Conservation (phyloP, 2,888 invertebrate species). For the Philaethria dido region DNA sequence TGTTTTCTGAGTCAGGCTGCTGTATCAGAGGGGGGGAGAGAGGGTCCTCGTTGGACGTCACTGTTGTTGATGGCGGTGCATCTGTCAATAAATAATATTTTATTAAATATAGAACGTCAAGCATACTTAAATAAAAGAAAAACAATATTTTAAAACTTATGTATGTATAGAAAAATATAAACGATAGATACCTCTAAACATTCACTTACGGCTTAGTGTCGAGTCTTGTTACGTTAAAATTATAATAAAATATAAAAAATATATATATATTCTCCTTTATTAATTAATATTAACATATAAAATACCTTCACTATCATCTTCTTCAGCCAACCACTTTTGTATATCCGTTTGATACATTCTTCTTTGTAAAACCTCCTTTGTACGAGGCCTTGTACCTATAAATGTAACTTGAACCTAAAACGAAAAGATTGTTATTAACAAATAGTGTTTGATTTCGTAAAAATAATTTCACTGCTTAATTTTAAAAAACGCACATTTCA, state of each 20-base stretch:
- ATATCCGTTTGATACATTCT: conserved; percentile 91
- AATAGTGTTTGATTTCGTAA: background rate
- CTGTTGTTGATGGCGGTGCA: conserved; percentile 68
- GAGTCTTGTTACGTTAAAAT: too few relatives aligned
- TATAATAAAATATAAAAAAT: too few relatives aligned
- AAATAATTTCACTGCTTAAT: too few relatives aligned
- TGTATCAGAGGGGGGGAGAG: conserved; percentile 70
- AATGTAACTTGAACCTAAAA: conserved; percentile 83
- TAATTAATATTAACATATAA: too few relatives aligned
- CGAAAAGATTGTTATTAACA: conserved; percentile 21
- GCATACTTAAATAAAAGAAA: too few relatives aligned
- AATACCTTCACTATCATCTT: conserved; percentile 82
- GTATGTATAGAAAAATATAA: too few relatives aligned
- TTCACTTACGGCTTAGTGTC: too few relatives aligned
- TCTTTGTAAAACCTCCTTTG: conserved; percentile 89
- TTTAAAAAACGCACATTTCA: too few relatives aligned
- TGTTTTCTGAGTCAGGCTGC: conserved; percentile 58
- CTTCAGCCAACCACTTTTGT: conserved; percentile 89
- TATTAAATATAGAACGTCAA: background rate
- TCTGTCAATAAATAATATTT: conserved; percentile 50
- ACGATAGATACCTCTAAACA: too few relatives aligned
- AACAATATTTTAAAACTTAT: too few relatives aligned
- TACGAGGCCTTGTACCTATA: conserved; percentile 89
- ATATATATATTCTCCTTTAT: too few relatives aligned
- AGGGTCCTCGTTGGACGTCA: conserved; percentile 72